Base-by-base conservation (phyloP, 2,797 vertebrate genomes). In the Otolemur crassicaudatus region DNA sequence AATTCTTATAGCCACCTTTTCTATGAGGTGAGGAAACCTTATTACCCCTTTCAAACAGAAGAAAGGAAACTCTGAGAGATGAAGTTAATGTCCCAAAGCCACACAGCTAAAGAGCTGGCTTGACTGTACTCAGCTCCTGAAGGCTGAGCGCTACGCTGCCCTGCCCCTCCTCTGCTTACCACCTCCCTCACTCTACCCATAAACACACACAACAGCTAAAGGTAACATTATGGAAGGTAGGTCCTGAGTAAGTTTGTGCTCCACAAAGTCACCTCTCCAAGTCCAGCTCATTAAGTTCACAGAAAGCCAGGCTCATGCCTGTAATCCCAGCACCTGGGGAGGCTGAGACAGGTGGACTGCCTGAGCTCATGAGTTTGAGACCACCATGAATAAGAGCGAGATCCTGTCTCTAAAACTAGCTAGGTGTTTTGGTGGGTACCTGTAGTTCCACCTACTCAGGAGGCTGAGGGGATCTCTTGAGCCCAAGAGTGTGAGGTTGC, bases 1-100 rank as follows among this genome's bases (percentile, higher is more conserved):
- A 87, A 76, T 70, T 72, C 13, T 83, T 92, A 20, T 0, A 80
- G 89, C 73, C 25, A 82, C 56, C 25, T 20, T 93, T 43, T 76
- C 75, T 75, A 31, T 31, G 65, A 87, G 16, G 31, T 25, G 19
- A 37, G 46, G 25, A 65, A 86, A 40, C n/a, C 56, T 56, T 27
- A 69, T n/a, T 90, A 82, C 27, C 86, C 31, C 82, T 29, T 85
- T 56, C 19, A 67, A 7, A 60, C 4, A 72, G 43, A 88, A 56
- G 29, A 73, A 92, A 87, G 25, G 79, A 92, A 87, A 91, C 13
- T 81, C 29, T 69, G 37, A 96, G 67, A 90, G 22, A 37, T 72
- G 22, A 80, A 80, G 60, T 49, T 8, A 93, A 72, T 16, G 43
- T 70, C 53, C 27, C 27, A 83, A 80, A 82, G 65, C 29, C 31